Evolutionary conservation across 2,888 invertebrate species (phyloP), one percentile per base, ranked within the genome.

Genomic region (Itoplectis maculator): DNA sequence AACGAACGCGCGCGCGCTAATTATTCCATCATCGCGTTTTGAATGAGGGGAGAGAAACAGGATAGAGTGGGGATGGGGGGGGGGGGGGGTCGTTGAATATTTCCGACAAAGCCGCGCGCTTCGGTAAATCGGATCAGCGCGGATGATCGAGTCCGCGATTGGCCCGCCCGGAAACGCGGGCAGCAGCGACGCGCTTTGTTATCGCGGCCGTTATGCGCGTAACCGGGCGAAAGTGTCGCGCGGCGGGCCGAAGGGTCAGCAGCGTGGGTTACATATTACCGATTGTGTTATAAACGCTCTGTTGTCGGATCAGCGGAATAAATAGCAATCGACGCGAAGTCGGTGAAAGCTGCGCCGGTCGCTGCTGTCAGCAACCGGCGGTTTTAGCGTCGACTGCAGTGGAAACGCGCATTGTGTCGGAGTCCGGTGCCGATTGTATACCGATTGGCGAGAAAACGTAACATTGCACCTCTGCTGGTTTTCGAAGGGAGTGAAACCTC

Each of bases 1-100:
- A 75, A 49, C 74, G 70, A 18, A 72, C 72, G 29, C 72, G n/a
- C 40, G 59, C 68, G 68, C 66, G 76, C 76, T 82, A 79, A 82
- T 82, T 82, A 82, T 82, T 76, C 82, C 59, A 72, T 68, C 79
- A 66, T 72, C 40, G 56, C 70, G 70, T 82, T 79, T 76, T 72
- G 54, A 76, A 54, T 75, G 54, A 29, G 29, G n/a, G n/a, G n/a
- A n/a, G n/a, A n/a, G n/a, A n/a, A n/a, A n/a, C n/a, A n/a, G n/a
- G n/a, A n/a, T n/a, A n/a, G n/a, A n/a, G n/a, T n/a, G n/a, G n/a
- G n/a, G n/a, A n/a, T n/a, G n/a, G n/a, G n/a, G n/a, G n/a, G n/a
- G n/a, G n/a, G n/a, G 29, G 29, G 5, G 29, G 29, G 29, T 3
- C 3, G 29, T 29, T 29, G 29, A 73, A 73, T 35, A 45, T 73